phyloP scores from a whole-genome alignment of 1,140 invertebrate genomes.

The Macrosteles quadrilineatus region DNA sequence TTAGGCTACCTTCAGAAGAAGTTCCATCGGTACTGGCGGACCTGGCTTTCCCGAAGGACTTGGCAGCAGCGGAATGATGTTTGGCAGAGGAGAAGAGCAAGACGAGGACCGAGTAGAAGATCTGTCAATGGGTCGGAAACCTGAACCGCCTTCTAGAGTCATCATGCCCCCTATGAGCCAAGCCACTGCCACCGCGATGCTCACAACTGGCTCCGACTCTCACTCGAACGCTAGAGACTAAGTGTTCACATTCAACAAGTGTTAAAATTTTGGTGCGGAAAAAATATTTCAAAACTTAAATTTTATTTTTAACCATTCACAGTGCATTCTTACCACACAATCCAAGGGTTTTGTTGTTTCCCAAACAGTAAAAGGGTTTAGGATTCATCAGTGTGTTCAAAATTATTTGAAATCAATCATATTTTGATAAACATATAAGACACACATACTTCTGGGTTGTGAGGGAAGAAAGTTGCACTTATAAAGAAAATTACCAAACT shows the following conservation, averaged over 20 bases:
- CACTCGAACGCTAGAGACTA: slow-evolving; percentile 28
- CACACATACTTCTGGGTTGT: no score
- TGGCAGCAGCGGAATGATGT: slow-evolving; percentile 37
- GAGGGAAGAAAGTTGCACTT: no score
- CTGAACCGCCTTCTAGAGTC: slow-evolving; percentile 42
- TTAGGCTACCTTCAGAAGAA: slow-evolving; percentile 69
- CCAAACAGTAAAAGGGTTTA: no score
- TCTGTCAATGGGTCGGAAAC: slow-evolving; percentile 51
- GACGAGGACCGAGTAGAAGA: slow-evolving; percentile 54
- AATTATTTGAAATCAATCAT: no score
- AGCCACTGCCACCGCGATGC: slow-evolving; percentile 37
- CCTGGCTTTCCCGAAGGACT: slow-evolving; percentile 48
- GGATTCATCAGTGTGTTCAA: no score
- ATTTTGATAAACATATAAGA: no score
- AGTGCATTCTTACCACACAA: slow-evolving; percentile 2
- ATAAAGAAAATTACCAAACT: no score
- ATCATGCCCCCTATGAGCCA: slow-evolving; percentile 47
- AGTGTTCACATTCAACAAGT: neutral
- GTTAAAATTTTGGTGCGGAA: neutral
- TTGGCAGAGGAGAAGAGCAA: slow-evolving; percentile 40
- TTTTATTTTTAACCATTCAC: neutral
- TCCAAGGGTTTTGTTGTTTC: no score
- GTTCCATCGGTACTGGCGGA: slow-evolving; percentile 55
- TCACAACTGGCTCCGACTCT: slow-evolving; percentile 40
- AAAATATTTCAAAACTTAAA: neutral